A percentile compares a stretch with the other conserved stretches of the same genome.
Conservation (phyloP, 1,140 invertebrate species). For the Harpegnathos saltator region DNA sequence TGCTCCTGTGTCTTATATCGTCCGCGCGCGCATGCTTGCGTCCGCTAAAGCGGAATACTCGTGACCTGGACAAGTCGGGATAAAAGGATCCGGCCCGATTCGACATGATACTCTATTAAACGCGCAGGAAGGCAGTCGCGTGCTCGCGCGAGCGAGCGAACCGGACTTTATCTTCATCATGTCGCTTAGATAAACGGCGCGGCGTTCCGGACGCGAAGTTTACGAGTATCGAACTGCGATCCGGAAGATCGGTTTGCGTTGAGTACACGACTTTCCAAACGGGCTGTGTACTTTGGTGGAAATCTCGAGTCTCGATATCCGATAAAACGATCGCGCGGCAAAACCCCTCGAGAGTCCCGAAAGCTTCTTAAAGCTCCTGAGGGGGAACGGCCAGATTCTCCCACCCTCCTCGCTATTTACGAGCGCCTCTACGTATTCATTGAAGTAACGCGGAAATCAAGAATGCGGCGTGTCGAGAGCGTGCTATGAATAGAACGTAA, state of each 20-base stretch:
- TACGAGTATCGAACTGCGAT: slow-evolving; percentile 56
- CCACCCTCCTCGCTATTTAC: slow-evolving; percentile 26
- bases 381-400: slow-evolving; percentile 33
- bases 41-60: slow-evolving; percentile 47
- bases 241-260: slow-evolving; percentile 55
- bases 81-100: slow-evolving; percentile 52
- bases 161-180: slow-evolving; percentile 61
- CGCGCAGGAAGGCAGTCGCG: too few relatives aligned
- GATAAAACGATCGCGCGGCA: slow-evolving; percentile 57
- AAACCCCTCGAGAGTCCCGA: slow-evolving; percentile 58
- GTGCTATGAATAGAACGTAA: neutral
- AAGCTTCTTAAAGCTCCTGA: slow-evolving; percentile 58
- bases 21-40: neutral
- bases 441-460: slow-evolving; percentile 9
- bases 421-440: neutral
- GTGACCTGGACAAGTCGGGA: slow-evolving; percentile 51
- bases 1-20: slow-evolving; percentile 34
- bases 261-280: slow-evolving; percentile 57
- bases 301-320: slow-evolving; percentile 61
- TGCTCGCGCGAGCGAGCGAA: slow-evolving; percentile 37
- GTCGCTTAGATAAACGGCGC: slow-evolving; percentile 53
- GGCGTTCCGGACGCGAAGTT: slow-evolving; percentile 55
- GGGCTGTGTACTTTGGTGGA: slow-evolving; percentile 55
- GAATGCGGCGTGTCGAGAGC: neutral
- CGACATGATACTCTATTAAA: slow-evolving; percentile 60